Percentiles rank a stretch among this genome's conserved stretches.
phyloP scores from a whole-genome alignment of 2,797 vertebrate species.

The Ambastaia sidthimunki region DNA sequence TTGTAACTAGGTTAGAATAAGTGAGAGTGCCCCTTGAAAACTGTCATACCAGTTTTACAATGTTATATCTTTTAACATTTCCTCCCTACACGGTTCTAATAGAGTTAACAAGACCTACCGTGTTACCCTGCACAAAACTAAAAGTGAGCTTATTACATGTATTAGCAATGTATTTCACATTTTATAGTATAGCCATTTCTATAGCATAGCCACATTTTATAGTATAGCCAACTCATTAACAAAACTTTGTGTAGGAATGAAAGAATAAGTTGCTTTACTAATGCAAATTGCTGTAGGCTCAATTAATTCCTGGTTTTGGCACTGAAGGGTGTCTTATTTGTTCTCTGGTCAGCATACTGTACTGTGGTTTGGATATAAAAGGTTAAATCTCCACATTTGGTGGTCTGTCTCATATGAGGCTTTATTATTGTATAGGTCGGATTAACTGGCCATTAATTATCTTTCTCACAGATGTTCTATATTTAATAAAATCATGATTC shows the following conservation, averaged over 20 bases:
- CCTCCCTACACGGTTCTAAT: conserved; percentile 25
- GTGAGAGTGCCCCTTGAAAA: conserved; percentile 39
- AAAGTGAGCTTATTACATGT: conserved; percentile 33
- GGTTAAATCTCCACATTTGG: conserved; percentile 22
- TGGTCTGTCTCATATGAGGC: background rate
- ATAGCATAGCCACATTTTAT: background rate
- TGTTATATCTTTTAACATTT: conserved; percentile 56
- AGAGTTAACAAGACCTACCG: conserved; percentile 23
- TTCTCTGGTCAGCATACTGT: conserved; percentile 4
- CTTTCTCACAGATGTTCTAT: conserved; percentile 5
- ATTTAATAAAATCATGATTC: conserved; percentile 45
- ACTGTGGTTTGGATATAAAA: conserved; percentile 20
- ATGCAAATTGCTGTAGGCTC: background rate
- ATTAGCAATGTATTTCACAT: conserved; percentile 50
- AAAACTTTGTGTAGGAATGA: conserved; percentile 12
- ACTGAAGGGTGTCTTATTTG: conserved; percentile 18
- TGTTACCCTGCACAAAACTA: background rate
- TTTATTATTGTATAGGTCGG: background rate
- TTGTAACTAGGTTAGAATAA: conserved; percentile 40
- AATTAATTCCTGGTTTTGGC: conserved; percentile 6
- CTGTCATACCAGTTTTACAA: conserved; percentile 53
- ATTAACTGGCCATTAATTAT: background rate
- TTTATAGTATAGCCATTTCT: conserved; percentile 37
- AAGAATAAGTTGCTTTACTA: background rate
- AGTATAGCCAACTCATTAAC: background rate